A percentile compares a stretch with the other conserved stretches of the same genome.
Conservation (phyloP, 1,140 invertebrate genomes). For the Phymastichus coffea region DNA sequence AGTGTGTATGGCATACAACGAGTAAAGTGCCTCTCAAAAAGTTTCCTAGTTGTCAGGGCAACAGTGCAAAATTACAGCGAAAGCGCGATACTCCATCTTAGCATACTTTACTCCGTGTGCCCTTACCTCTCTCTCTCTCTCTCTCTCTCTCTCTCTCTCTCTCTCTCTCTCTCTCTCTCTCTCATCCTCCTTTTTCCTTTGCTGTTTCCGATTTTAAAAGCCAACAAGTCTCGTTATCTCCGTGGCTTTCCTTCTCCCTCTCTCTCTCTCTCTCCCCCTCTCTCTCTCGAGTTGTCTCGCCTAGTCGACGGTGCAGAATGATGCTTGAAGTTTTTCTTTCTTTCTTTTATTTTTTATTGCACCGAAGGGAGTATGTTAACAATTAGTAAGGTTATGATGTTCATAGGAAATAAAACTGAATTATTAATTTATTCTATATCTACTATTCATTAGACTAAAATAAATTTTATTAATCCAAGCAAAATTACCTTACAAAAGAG, state of each 20-base stretch:
- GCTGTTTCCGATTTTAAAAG: not conserved
- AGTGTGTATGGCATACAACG: not conserved
- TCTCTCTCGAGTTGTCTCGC: not conserved
- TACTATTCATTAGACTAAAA: too few species aligned
- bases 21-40: slow-evolving; percentile 19
- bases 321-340: not conserved
- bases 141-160: not conserved
- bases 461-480: too few species aligned
- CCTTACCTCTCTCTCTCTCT: too few species aligned
- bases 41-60: slow-evolving; percentile 12
- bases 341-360: not conserved
- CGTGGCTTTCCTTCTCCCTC: not conserved
- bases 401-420: too few species aligned
- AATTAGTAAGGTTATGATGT: too few species aligned
- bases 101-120: not conserved
- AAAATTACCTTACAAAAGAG: too few species aligned
- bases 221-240: not conserved
- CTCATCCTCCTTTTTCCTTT: not conserved
- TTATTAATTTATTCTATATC: too few species aligned
- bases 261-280: not conserved
- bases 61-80: slow-evolving; percentile 6
- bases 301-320: too few species aligned
- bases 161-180: not conserved
- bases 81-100: not conserved
- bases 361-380: too few species aligned